phyloP scores from a whole-genome alignment of 2,888 invertebrate species.

The Drosophila aldrichi region DNA sequence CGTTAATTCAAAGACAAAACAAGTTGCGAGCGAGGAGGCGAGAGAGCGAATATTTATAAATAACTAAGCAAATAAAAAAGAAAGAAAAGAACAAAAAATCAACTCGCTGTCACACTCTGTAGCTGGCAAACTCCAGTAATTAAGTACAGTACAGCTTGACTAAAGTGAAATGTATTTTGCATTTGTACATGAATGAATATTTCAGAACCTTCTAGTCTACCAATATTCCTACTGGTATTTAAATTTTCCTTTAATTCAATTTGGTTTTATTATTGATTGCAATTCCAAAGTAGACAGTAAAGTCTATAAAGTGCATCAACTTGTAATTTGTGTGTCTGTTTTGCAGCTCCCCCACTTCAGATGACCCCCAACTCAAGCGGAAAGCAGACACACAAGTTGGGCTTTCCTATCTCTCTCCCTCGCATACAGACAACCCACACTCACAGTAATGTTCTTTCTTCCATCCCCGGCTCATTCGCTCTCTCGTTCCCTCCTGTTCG shows the following conservation, averaged over 20 bases:
- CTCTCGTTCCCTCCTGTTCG: conserved; percentile 19
- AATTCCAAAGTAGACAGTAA: conserved; percentile 9
- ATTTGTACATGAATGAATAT: no score
- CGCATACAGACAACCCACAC: neutral
- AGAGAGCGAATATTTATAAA: conserved; percentile 12
- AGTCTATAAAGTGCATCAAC: conserved; percentile 13
- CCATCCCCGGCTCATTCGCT: neutral
- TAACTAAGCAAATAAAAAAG: neutral
- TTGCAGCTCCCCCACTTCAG: neutral
- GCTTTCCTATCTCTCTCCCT: conserved; percentile 25
- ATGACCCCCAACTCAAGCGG: conserved; percentile 47
- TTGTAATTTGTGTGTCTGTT: conserved; percentile 40
- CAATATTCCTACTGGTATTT: neutral
- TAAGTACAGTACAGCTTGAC: conserved; percentile 34
- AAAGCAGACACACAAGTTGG: conserved; percentile 45
- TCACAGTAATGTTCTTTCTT: neutral
- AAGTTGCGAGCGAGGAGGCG: conserved; percentile 19
- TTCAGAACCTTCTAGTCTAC: no score
- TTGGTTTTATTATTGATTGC: conserved; percentile 6
- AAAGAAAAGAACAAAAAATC: neutral
- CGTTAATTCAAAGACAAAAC: conserved; percentile 50
- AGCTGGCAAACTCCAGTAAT: conserved; percentile 9
- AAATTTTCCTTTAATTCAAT: neutral
- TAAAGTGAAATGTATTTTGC: no score
- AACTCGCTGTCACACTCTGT: conserved; percentile 1